These are phyloP conservation scores for Monochamus alternatus DNA, from an alignment of 2,888 invertebrate genomes.

Conservation along the genomic window DNA sequence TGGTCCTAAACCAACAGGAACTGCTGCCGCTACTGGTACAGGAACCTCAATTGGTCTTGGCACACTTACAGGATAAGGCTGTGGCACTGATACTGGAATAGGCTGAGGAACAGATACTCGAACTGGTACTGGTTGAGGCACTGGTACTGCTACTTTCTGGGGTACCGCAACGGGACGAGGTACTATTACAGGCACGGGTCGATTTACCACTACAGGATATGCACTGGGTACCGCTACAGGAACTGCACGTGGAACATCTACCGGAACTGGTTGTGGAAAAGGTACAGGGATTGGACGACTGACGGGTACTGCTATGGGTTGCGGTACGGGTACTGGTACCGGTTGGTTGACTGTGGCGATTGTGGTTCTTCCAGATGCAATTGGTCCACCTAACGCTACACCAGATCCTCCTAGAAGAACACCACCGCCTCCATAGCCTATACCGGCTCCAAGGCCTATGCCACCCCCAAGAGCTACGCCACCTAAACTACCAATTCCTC, in stretches of 20 bases:
- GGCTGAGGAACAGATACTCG: conserved; percentile 14
- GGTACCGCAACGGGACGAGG: conserved; percentile 8
- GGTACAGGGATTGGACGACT: neutral
- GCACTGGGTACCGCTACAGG: neutral
- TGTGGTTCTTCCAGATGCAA: neutral
- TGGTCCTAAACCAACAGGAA: neutral
- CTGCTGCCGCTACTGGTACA: neutral
- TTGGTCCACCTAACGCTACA: neutral
- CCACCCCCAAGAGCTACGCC: neutral
- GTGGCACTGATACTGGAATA: conserved; percentile 39
- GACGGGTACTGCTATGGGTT: conserved; percentile 9
- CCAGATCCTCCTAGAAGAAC: neutral
- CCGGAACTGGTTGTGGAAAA: neutral
- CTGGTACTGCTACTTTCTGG: conserved; percentile 2
- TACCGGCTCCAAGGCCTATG: neutral
- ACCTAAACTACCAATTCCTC: conserved; percentile 24
- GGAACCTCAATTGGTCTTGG: conserved; percentile 35
- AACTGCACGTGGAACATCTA: conserved; percentile 18
- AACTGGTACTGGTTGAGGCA: conserved; percentile 18
- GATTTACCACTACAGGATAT: neutral
- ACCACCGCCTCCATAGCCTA: conserved; percentile 9
- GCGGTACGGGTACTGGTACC: conserved; percentile 13
- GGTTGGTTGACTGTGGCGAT: neutral
- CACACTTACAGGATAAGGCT: conserved; percentile 42
- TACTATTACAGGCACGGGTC: neutral